Conservation (phyloP, 2,888 invertebrate species). For the Chloroclystis v-ata region DNA sequence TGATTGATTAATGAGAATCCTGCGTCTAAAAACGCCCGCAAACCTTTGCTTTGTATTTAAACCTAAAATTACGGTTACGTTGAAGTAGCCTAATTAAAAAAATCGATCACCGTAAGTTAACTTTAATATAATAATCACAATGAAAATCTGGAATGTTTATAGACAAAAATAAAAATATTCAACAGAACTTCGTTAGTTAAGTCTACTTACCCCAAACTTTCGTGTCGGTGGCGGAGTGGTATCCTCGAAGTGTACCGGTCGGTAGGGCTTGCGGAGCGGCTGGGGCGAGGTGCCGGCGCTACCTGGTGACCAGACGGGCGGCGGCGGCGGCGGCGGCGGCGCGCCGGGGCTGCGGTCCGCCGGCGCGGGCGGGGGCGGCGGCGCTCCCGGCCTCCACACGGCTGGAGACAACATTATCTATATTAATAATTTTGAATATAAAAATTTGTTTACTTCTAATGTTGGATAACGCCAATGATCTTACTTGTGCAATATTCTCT, state of each 20-base stretch:
- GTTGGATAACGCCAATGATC: too few species aligned
- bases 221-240: constrained; percentile 65
- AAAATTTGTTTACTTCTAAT: too few species aligned
- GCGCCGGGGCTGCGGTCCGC: constrained; percentile 66
- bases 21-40: not conserved
- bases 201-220: constrained; percentile 54
- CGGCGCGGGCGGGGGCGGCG: constrained; percentile 45
- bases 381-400: constrained; percentile 70
- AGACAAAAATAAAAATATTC: too few species aligned
- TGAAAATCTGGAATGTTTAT: too few species aligned
- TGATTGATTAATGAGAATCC: not conserved
- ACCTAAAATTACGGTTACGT: not conserved
- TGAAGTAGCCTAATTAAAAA: not conserved
- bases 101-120: too few species aligned
- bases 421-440: too few species aligned
- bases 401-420: constrained; percentile 38
- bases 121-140: too few species aligned
- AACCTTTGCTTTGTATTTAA: not conserved
- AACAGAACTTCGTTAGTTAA: not conserved
- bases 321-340: constrained; percentile 79
- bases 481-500: too few species aligned
- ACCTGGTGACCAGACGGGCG: constrained; percentile 88
- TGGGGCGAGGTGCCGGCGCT: constrained; percentile 85
- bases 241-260: constrained; percentile 82
- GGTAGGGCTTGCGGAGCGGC: constrained; percentile 85